Conservation (phyloP, 2,797 vertebrate species). For the Melanitta fusca region DNA sequence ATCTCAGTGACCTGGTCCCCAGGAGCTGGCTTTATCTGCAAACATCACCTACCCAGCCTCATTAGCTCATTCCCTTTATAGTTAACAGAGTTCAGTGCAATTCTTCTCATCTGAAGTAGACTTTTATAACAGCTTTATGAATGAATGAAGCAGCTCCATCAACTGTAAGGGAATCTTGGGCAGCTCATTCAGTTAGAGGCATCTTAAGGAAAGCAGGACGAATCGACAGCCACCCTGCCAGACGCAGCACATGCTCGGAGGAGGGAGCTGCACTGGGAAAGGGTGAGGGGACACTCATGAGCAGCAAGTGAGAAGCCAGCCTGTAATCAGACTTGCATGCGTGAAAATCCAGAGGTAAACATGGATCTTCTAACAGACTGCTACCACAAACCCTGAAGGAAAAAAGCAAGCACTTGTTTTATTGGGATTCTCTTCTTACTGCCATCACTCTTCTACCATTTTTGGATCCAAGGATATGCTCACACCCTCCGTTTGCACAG, state of each 20-base stretch:
- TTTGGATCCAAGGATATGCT: neutral
- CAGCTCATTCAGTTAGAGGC: slow-evolving; percentile 21
- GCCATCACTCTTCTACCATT: neutral
- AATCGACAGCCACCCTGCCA: neutral
- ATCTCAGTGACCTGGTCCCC: neutral
- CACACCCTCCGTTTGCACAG: neutral
- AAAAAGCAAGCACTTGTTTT: neutral
- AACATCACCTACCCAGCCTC: neutral
- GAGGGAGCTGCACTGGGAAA: fast-evolving
- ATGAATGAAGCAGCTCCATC: neutral
- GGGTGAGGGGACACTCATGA: fast-evolving
- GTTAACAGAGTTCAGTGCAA: neutral
- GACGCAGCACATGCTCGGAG: neutral
- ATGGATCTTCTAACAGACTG: fast-evolving
- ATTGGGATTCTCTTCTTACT: neutral
- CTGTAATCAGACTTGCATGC: neutral
- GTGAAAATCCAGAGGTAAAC: neutral
- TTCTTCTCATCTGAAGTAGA: neutral
- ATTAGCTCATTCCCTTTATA: neutral
- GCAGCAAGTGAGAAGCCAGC: neutral
- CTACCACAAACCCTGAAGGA: neutral
- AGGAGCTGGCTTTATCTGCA: neutral
- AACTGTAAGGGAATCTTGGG: neutral
- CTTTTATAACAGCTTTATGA: neutral
- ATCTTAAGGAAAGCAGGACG: neutral